Base-by-base conservation (phyloP, 2,888 invertebrate species). In the Plemyria rubiginata region DNA sequence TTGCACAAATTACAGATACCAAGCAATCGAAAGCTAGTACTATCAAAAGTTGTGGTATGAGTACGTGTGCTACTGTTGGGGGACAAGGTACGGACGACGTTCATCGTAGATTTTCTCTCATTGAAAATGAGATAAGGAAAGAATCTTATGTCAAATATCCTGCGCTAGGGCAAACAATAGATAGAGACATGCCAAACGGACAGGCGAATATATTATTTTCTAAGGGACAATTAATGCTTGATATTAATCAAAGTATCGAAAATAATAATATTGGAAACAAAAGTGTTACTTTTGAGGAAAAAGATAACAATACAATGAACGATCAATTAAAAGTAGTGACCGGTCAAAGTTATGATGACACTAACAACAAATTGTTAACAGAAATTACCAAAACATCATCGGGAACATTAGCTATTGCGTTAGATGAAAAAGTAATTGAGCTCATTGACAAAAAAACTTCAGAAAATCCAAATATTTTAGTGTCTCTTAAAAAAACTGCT, bases 1-100 rank as follows among this genome's bases (percentile, higher is more conserved):
- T 54, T 59, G 56, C 56, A 51, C 45, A 50, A 38, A 61, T 65
- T 87, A 62, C 88, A 88, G 88, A 80, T 80, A 50, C 66, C 71
- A 84, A 81, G 72, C 72, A 77, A 77, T 46, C 78, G 70, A 81
- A 80, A 79, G 68, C 63, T 74, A 71, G 48, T 45, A 61, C 63
- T 61, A 56, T 50, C 43, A 66, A 67, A 15, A 52, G 60, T 62
- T 72, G 68, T 59, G 69, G 77, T 71, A 70, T 74, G 56, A 60
- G 54, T 12, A 74, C 57, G 16, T 70, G 67, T 51, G 40, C 66
- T 4, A 60, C 53, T 46, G 8, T 59, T 65, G 57, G 54, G 60
- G 46, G 73, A 46, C 46, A 54, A 51, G 13, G 48, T 29, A 62
- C 57, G 9, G 50, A 62, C 15, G 43, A 60, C 49, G 15, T 48